Evolutionary conservation across 2,113 vertebrate genomes (phyloP).

Genomic region (Hippocampus guttulatus): DNA sequence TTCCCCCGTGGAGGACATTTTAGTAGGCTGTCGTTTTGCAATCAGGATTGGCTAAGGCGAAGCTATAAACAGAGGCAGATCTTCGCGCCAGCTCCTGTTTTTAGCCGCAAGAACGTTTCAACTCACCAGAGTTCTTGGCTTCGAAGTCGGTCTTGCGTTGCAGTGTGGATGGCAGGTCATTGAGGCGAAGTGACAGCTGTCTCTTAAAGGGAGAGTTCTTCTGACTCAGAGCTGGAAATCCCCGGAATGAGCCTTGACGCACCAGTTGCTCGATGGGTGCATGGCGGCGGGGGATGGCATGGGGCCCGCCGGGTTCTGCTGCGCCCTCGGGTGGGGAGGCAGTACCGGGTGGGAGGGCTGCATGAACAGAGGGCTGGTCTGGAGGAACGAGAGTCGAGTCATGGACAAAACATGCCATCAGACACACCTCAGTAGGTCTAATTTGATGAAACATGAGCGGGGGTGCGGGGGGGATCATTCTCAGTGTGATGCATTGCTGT

Average conservation of each 20-base stretch:
- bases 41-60: not conserved
- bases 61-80: not conserved
- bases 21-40: not conserved
- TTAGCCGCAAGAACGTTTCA: not conserved
- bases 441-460: not conserved
- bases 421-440: not conserved
- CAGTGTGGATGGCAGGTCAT: slow-evolving; percentile 87
- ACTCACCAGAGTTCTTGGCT: slow-evolving; percentile 80
- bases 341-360: slow-evolving; percentile 69
- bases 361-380: slow-evolving; percentile 58
- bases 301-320: slow-evolving; percentile 76
- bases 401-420: not conserved
- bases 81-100: not conserved
- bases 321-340: slow-evolving; percentile 80
- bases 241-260: slow-evolving; percentile 87
- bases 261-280: slow-evolving; percentile 90
- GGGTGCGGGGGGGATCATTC: not conserved
- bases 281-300: slow-evolving; percentile 85
- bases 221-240: slow-evolving; percentile 87
- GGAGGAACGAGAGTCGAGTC: not conserved
- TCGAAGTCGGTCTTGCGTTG: slow-evolving; percentile 84
- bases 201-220: slow-evolving; percentile 92
- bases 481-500: not conserved
- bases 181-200: slow-evolving; percentile 87
- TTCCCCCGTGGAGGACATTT: not conserved